phyloP scores from a whole-genome alignment of 2,888 invertebrate genomes.

The Erpobdella octoculata region DNA sequence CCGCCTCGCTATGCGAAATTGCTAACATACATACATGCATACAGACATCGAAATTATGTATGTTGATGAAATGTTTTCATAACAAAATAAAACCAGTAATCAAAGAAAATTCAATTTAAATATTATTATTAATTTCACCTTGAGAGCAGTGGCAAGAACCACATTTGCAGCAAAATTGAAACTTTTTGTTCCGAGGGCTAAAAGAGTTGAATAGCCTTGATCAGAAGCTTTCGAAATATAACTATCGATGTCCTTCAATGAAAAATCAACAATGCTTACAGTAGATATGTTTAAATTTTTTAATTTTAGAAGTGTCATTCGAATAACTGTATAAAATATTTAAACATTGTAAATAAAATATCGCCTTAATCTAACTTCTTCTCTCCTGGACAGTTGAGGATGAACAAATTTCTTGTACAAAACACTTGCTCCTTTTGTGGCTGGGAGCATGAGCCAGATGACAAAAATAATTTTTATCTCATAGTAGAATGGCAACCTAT shows the following conservation, averaged over 20 bases:
- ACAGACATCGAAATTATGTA: too few species aligned
- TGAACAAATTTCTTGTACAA: slow-evolving; percentile 92
- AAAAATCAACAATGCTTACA: background rate
- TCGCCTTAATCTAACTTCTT: slow-evolving; percentile 64
- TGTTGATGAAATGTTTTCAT: too few species aligned
- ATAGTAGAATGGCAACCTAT: slow-evolving; percentile 92
- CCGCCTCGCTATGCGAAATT: too few species aligned
- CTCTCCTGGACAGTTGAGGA: slow-evolving; percentile 79
- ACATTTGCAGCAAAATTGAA: slow-evolving; percentile 74
- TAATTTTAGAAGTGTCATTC: background rate
- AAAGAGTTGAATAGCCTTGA: slow-evolving; percentile 82
- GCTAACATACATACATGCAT: too few species aligned
- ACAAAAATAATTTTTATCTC: slow-evolving; percentile 92
- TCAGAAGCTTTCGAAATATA: slow-evolving; percentile 83
- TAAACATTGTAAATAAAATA: too few species aligned
- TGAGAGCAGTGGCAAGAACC: slow-evolving; percentile 47
- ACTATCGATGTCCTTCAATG: slow-evolving; percentile 79
- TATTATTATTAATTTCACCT: too few species aligned
- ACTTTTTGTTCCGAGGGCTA: slow-evolving; percentile 80
- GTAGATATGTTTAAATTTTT: background rate
- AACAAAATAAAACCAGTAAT: too few species aligned
- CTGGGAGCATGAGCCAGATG: slow-evolving; percentile 88
- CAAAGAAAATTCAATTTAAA: too few species aligned
- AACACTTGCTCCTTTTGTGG: slow-evolving; percentile 89
- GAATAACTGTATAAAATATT: background rate